These are phyloP conservation scores for Rachycentron canadum DNA, from an alignment of 2,797 vertebrate species.

Conservation along the genomic window DNA sequence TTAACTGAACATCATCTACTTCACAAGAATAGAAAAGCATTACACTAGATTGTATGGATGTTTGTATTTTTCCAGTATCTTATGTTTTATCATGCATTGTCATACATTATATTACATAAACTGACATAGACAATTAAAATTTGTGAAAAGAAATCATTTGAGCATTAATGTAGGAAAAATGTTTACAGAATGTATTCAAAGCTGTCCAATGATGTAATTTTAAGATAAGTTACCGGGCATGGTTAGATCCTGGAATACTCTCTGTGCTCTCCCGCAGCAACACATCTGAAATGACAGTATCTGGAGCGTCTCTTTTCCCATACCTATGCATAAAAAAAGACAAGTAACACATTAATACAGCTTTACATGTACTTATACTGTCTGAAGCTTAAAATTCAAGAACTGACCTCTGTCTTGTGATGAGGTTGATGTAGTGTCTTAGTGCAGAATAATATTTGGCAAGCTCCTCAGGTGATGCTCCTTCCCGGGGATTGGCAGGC, in stretches of 20 bases:
- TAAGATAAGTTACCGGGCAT: slow-evolving; percentile 67
- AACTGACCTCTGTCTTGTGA: slow-evolving; percentile 94
- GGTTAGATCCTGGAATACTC: slow-evolving; percentile 90
- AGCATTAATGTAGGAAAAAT: background rate
- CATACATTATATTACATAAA: background rate
- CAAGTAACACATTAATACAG: background rate
- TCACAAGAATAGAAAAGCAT: background rate
- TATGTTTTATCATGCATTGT: background rate
- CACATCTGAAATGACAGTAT: slow-evolving; percentile 90
- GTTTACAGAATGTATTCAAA: background rate
- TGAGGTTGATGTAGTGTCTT: slow-evolving; percentile 97
- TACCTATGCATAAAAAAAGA: slow-evolving; percentile 84
- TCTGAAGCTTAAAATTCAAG: background rate
- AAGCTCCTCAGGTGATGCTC: slow-evolving; percentile 91
- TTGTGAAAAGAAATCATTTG: background rate
- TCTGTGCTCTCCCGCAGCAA: slow-evolving; percentile 90
- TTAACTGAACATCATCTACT: background rate
- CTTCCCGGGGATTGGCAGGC: slow-evolving; percentile 90
- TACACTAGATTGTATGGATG: background rate
- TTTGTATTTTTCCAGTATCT: background rate
- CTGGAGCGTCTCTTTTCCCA: slow-evolving; percentile 93
- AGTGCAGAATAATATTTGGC: slow-evolving; percentile 94
- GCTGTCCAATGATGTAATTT: background rate
- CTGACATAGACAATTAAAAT: background rate
- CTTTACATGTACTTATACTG: background rate